Evolutionary conservation across 1,140 invertebrate species (phyloP).

Genomic region (Cydia amplana): DNA sequence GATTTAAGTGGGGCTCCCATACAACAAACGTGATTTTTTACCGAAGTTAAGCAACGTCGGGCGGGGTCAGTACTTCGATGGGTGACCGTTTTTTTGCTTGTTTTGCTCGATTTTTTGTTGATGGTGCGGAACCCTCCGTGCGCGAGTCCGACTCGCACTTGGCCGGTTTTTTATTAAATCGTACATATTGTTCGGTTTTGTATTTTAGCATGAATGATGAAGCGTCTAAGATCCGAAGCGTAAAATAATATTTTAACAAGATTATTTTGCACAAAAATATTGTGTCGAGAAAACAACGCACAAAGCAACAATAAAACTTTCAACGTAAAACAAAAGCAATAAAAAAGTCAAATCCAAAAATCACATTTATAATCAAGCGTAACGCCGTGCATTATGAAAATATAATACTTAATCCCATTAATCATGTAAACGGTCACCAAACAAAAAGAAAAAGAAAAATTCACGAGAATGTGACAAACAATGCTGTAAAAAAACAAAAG

Average conservation of each 20-base stretch:
- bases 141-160: too few species aligned
- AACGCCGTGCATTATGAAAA: constrained; percentile 52
- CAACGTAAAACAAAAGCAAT: constrained; percentile 56
- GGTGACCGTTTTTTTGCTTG: too few species aligned
- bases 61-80: too few species aligned
- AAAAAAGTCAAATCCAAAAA: constrained; percentile 56
- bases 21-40: too few species aligned
- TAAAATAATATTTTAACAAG: constrained; percentile 19
- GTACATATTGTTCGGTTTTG: background rate
- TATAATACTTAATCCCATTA: constrained; percentile 55
- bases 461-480: constrained; percentile 37
- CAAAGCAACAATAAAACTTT: constrained; percentile 30
- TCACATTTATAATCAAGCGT: constrained; percentile 52
- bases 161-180: constrained; percentile 22
- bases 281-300: constrained; percentile 18
- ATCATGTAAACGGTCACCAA: constrained; percentile 55
- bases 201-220: constrained; percentile 8
- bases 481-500: constrained; percentile 44
- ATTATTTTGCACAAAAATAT: constrained; percentile 19
- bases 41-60: too few species aligned
- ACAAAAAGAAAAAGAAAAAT: constrained; percentile 42
- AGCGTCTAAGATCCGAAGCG: background rate
- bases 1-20: too few species aligned
- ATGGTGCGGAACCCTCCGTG: too few species aligned
- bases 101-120: too few species aligned